Base-by-base conservation (phyloP, 2,888 invertebrate genomes). In the Gonocerus acuteangulatus region DNA sequence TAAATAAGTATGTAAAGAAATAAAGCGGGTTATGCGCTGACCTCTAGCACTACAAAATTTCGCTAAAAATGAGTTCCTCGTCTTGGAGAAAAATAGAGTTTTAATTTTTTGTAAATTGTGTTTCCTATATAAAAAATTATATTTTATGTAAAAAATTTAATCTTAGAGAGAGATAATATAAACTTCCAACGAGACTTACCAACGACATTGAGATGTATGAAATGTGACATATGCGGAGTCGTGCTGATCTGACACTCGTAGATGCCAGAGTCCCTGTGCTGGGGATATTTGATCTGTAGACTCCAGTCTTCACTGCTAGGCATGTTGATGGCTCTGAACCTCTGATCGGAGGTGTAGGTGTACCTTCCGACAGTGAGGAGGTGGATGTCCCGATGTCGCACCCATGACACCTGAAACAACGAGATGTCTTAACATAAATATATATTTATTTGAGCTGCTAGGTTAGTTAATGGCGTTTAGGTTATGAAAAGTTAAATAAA, bases 241-340 rank as follows among this genome's bases (percentile, higher is more conserved):
- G 93, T 92, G 69, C 91, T 91, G 73, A 94, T 88, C 80, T 94
- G 94, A 76, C 93, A 94, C 77, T 94, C 93, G 77, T 94, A 94
- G 70, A 90, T 85, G 64, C 93, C 93, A 16, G 86, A 84, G 75
- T 94, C 93, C 68, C 90, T 82, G 73, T 90, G 87, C 74, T 93
- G 92, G 1, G 92, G 89, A 74, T 91, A 93, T 75, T 92, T 91
- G 75, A 94, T 90, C 78, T 89, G 88, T 69, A 94, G 80, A 66
- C 87, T 89, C 91, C 92, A 93, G 77, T 93, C 93, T 76, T 92
- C 92, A 15, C 74, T 72, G 65, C 89, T 84, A 70, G 88, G 87
- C 69, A 86, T 82, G 74, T 92, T 91, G 70, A 91, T 87, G 56
- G 91, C 89, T 63, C 89, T 80, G 78, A 93, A 93, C 70, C 93